Conservation (phyloP, 1,140 invertebrate species). For the Conus betulinus region DNA sequence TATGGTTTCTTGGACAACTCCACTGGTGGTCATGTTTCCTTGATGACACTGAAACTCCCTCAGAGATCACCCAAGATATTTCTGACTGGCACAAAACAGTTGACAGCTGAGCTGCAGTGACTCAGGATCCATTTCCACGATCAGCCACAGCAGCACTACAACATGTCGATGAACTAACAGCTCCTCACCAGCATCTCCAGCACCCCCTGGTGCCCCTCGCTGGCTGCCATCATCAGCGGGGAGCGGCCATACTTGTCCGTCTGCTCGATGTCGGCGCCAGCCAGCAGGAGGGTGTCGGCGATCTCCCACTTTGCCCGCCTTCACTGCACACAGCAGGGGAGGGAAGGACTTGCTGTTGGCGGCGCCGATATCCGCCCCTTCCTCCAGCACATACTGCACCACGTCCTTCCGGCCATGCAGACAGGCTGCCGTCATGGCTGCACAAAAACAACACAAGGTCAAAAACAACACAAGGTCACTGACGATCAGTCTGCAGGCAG, state of each 20-base stretch:
- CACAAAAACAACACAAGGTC: no score
- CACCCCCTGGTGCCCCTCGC: slow-evolving; percentile 92
- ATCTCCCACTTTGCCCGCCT: slow-evolving; percentile 92
- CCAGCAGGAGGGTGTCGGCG: slow-evolving; percentile 77
- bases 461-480: no score
- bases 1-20: no score
- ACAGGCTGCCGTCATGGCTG: slow-evolving; percentile 89
- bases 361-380: slow-evolving; percentile 85
- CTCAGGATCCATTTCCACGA: neutral
- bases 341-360: slow-evolving; percentile 81
- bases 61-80: neutral
- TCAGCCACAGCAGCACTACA: neutral
- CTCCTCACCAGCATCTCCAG: slow-evolving; percentile 90
- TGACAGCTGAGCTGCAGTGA: neutral
- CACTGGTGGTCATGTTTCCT: no score
- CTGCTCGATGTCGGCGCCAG: slow-evolving; percentile 82
- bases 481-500: no score
- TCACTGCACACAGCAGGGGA: slow-evolving; percentile 89
- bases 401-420: slow-evolving; percentile 86
- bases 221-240: slow-evolving; percentile 91
- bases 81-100: neutral
- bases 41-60: neutral
- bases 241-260: slow-evolving; percentile 83
- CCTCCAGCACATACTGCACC: slow-evolving; percentile 86
- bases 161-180: neutral